phyloP scores from a whole-genome alignment of 2,888 invertebrate genomes.

The Agriopis marginaria region DNA sequence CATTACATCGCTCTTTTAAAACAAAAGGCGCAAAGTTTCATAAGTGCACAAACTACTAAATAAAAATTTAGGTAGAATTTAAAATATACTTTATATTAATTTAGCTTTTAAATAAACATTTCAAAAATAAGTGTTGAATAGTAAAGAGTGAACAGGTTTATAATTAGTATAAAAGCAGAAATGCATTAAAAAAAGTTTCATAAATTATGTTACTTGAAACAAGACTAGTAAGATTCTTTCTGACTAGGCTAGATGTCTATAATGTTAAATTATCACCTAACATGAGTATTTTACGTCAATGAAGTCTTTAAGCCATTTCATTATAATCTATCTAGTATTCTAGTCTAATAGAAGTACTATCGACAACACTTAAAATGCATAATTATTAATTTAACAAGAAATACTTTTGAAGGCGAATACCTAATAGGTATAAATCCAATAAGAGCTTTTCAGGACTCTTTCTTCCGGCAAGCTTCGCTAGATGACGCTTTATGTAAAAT shows the following conservation, averaged over 20 bases:
- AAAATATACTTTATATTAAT: constrained; percentile 5
- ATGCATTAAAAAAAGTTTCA: constrained; percentile 61
- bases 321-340: background rate
- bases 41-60: constrained; percentile 56
- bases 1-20: constrained; percentile 68
- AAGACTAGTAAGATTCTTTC: constrained; percentile 62
- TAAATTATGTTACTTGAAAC: constrained; percentile 48
- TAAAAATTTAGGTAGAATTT: constrained; percentile 6
- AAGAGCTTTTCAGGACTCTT: no score
- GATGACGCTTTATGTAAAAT: no score
- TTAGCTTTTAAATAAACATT: constrained; percentile 2
- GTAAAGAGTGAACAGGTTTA: constrained; percentile 18
- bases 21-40: constrained; percentile 72
- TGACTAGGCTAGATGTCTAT: constrained; percentile 70
- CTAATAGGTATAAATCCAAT: background rate
- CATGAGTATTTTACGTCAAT: constrained; percentile 37
- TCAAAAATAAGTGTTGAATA: constrained; percentile 3
- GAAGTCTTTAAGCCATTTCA: constrained; percentile 12
- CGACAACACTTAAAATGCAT: background rate
- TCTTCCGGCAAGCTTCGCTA: no score
- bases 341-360: background rate
- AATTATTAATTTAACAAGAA: background rate
- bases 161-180: constrained; percentile 64
- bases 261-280: constrained; percentile 45
- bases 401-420: background rate